Conservation (phyloP, 2,113 vertebrate genomes). For the Rhinichthys klamathensis region DNA sequence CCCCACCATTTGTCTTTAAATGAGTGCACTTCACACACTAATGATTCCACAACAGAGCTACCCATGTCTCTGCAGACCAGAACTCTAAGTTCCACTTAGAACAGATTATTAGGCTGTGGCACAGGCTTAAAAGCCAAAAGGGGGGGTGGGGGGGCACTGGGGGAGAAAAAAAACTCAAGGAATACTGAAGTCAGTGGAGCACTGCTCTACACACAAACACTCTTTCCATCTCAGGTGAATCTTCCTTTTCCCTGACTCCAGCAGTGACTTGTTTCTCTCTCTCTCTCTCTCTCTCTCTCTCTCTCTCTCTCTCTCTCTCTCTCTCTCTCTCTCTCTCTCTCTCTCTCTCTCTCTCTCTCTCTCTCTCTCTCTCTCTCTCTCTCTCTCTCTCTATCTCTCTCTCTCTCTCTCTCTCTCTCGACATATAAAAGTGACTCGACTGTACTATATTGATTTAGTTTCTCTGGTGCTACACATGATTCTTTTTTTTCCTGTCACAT, state of each 20-base stretch:
- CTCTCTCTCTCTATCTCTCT: too few relatives aligned
- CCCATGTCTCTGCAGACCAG: background rate
- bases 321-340: too few relatives aligned
- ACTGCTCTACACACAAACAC: constrained; percentile 1
- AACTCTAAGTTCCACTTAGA: constrained; percentile 20
- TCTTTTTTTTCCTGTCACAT: background rate
- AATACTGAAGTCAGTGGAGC: background rate
- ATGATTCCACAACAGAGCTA: constrained; percentile 71
- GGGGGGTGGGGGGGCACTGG: too few relatives aligned
- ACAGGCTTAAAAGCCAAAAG: constrained; percentile 8
- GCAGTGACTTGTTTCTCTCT: background rate
- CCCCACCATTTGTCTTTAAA: constrained; percentile 72
- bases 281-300: background rate
- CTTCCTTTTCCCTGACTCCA: background rate
- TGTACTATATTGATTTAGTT: constrained; percentile 1
- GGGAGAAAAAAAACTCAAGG: too few relatives aligned
- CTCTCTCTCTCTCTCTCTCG: background rate
- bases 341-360: too few relatives aligned
- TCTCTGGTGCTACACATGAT: background rate
- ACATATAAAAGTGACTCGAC: background rate
- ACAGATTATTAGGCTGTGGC: constrained; percentile 56
- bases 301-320: too few relatives aligned
- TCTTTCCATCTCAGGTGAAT: background rate
- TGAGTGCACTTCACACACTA: constrained; percentile 68
- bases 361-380: too few relatives aligned